Percentiles rank a stretch among this genome's conserved stretches.
phyloP scores from a whole-genome alignment of 2,888 invertebrate species.

The Parasteatoda lunata region DNA sequence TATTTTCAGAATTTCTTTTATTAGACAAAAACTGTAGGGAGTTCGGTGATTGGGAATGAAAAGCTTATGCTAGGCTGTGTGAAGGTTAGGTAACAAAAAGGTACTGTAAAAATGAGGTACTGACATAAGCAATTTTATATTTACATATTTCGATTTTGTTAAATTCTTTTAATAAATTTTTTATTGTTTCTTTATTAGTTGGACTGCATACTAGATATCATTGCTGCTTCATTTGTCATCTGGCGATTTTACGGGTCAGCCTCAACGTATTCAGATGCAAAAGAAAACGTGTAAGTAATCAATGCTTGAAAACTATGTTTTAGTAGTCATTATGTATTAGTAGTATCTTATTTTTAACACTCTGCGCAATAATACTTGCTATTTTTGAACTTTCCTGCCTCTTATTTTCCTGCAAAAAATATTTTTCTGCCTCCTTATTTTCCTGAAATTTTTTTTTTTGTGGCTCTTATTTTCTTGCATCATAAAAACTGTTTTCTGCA shows the following conservation, averaged over 20 bases:
- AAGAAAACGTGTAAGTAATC: conserved; percentile 51
- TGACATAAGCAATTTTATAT: background rate
- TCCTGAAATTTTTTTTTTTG: too few species aligned
- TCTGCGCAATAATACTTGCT: too few species aligned
- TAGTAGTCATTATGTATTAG: too few species aligned
- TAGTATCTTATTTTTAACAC: too few species aligned
- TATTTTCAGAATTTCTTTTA: background rate
- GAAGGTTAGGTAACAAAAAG: background rate
- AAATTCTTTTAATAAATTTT: background rate
- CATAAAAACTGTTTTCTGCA: too few species aligned
- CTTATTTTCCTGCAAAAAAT: too few species aligned
- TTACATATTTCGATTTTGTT: background rate
- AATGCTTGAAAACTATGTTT: too few species aligned
- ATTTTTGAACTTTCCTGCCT: too few species aligned
- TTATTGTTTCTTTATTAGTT: conserved; percentile 26
- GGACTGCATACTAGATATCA: conserved; percentile 53
- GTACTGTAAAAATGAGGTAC: background rate
- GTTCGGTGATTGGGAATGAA: background rate
- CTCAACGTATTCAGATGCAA: conserved; percentile 44
- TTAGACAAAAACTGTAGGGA: background rate
- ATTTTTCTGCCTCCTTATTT: too few species aligned
- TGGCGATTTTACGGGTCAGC: conserved; percentile 62
- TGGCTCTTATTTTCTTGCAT: too few species aligned
- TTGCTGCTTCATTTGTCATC: conserved; percentile 51
- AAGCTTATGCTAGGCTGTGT: background rate